Conservation (phyloP, 2,888 invertebrate species). For the Synergus laeviventris region DNA sequence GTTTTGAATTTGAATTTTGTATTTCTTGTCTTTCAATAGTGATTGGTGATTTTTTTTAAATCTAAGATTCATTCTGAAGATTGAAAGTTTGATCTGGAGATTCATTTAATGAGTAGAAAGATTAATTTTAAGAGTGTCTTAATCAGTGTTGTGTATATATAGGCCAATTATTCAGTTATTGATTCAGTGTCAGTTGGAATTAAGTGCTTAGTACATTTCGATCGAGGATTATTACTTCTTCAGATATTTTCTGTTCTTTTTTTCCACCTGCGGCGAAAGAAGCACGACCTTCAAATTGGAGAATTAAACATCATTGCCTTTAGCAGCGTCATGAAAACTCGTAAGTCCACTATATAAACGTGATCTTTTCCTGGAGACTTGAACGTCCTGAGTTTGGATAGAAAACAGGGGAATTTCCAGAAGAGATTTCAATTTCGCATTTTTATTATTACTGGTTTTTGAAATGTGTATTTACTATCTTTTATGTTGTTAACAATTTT, state of each 20-base stretch:
- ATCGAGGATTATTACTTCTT: slow-evolving; percentile 5
- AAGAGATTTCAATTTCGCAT: background rate
- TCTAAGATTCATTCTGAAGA: background rate
- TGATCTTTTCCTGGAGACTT: slow-evolving; percentile 15
- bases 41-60: background rate
- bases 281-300: slow-evolving; percentile 15
- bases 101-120: background rate
- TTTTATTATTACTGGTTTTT: background rate
- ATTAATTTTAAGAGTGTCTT: background rate
- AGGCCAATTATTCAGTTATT: background rate
- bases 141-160: background rate
- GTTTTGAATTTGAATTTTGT: background rate
- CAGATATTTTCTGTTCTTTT: background rate
- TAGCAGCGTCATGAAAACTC: slow-evolving; percentile 38
- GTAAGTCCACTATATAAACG: slow-evolving; percentile 22
- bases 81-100: background rate
- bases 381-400: background rate
- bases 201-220: background rate
- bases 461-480: too few species aligned
- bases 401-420: background rate
- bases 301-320: slow-evolving; percentile 3
- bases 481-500: too few species aligned
- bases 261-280: background rate
- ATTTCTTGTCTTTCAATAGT: background rate
- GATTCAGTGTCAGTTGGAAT: background rate